Percentiles rank a stretch among this genome's conserved stretches.
These are phyloP conservation scores for Brachylomia viminalis DNA, from an alignment of 2,888 invertebrate genomes.

Conservation along the genomic window DNA sequence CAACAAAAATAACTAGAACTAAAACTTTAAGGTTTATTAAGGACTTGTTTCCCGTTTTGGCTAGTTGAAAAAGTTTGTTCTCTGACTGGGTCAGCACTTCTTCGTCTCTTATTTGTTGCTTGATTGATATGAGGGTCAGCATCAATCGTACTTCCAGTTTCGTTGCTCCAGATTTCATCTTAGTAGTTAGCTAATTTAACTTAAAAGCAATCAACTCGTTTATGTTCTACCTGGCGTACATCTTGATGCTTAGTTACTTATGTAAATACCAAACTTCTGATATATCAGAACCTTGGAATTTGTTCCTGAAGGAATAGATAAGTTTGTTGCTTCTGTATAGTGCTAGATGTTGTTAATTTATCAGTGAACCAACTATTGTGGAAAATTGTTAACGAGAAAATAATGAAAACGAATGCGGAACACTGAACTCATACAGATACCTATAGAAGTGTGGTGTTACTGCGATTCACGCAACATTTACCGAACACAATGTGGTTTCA, in stretches of 20 bases:
- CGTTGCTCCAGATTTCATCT: slow-evolving; percentile 9
- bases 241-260: not conserved
- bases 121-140: slow-evolving; percentile 21
- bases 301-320: not conserved
- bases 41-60: not conserved
- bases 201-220: slow-evolving; percentile 2
- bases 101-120: slow-evolving; percentile 9
- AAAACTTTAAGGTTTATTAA: slow-evolving; percentile 6
- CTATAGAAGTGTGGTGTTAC: not conserved
- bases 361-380: slow-evolving; percentile 8
- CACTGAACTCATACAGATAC: slow-evolving; percentile 1
- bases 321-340: not conserved
- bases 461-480: slow-evolving; percentile 38
- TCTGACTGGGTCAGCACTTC: slow-evolving; percentile 9
- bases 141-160: slow-evolving; percentile 27
- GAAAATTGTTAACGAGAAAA: slow-evolving; percentile 34
- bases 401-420: slow-evolving; percentile 40
- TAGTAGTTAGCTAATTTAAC: not conserved
- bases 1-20: slow-evolving; percentile 2
- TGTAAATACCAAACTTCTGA: not conserved
- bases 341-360: not conserved
- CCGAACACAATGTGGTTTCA: slow-evolving; percentile 23
- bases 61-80: slow-evolving; percentile 23
- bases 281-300: not conserved
- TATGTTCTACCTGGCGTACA: not conserved